Base-by-base conservation (phyloP, 2,888 invertebrate species). In the Muscina levida region DNA sequence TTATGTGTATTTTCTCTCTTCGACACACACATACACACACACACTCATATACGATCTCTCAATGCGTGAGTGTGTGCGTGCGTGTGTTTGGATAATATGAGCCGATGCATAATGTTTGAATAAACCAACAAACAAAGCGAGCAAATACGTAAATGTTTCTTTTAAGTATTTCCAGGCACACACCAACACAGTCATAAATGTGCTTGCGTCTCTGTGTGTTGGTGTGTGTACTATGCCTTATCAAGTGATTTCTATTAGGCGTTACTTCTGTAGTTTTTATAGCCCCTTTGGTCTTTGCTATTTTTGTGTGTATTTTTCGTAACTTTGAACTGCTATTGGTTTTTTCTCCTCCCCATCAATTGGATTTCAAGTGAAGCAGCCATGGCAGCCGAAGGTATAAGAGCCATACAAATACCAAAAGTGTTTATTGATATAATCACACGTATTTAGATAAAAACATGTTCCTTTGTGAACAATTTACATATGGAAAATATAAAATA, bases 341-440 rank as follows among this genome's bases (percentile, higher is more conserved):
- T 48, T 48, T 4, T 31, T 8, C 8, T 31, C 31, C 31, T 31
- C 31, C 31, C 31, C 31, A 31, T 8, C 31, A 31, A 31, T 31
- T 31, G 3, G 4, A 31, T 31, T 31, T 31, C 31, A 31, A n/a
- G n/a, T n/a, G n/a, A n/a, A n/a, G n/a, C 31, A 31, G 31, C 31
- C n/a, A n/a, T 31, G 4, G 31, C 3, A 31, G 31, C 3, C 4
- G 8, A 31, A 39, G 62, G 42, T 17, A 62, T 62, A 39, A 26
- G 62, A 6, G n/a, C 17, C 19, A 42, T 24, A 56, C 42, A 59
- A 46, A 48, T 56, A 74, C 42, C 66, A 22, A 62, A 79, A 62
- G 39, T 71, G 62, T 79, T 79, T 79, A 79, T 75, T 79, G 72
- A 75, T 75, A 68, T 79, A 79, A 79, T 79, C 79, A 46, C 75